Conservation (phyloP, 37 sponge, comb jelly and placozoan species). For the Halichondria panicea region DNA sequence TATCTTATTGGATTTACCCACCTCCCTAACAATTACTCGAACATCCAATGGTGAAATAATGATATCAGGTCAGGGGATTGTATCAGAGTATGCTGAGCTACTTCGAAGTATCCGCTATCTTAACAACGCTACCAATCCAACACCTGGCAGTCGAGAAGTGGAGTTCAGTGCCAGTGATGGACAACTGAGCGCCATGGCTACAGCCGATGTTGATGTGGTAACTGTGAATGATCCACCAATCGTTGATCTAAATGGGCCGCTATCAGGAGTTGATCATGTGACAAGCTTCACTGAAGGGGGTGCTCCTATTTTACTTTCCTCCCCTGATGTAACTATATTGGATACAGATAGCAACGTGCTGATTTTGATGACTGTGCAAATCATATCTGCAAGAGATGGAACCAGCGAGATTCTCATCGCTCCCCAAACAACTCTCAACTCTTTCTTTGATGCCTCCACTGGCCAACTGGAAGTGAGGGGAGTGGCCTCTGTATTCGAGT, state of each 20-base stretch:
- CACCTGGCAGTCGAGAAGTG: slow-evolving; percentile 13
- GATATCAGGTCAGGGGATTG: slow-evolving; percentile 26
- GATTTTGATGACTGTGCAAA: slow-evolving; percentile 3
- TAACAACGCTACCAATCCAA: slow-evolving; percentile 63
- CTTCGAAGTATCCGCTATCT: slow-evolving; percentile 13
- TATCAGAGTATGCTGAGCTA: slow-evolving; percentile 4
- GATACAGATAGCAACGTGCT: slow-evolving; percentile 45
- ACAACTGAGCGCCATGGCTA: slow-evolving; percentile 5
- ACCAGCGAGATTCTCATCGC: slow-evolving; percentile 15
- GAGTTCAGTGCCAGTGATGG: slow-evolving; percentile 62
- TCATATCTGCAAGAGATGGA: slow-evolving; percentile 21
- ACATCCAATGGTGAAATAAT: neutral
- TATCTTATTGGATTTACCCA: neutral
- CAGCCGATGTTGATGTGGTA: slow-evolving; percentile 26
- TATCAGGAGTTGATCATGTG: slow-evolving; percentile 7
- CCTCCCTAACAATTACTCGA: neutral
- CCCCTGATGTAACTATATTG: slow-evolving; percentile 9
- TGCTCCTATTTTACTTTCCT: slow-evolving; percentile 1
- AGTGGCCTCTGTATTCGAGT: slow-evolving; percentile 5
- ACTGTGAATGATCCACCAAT: slow-evolving; percentile 60
- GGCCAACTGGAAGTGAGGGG: slow-evolving; percentile 4
- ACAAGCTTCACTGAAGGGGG: slow-evolving; percentile 44
- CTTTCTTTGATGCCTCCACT: neutral
- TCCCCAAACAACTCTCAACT: too few relatives aligned
- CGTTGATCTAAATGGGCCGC: slow-evolving; percentile 55